Evolutionary conservation across 2,888 invertebrate species (phyloP).

Genomic region (Patella pellucida): DNA sequence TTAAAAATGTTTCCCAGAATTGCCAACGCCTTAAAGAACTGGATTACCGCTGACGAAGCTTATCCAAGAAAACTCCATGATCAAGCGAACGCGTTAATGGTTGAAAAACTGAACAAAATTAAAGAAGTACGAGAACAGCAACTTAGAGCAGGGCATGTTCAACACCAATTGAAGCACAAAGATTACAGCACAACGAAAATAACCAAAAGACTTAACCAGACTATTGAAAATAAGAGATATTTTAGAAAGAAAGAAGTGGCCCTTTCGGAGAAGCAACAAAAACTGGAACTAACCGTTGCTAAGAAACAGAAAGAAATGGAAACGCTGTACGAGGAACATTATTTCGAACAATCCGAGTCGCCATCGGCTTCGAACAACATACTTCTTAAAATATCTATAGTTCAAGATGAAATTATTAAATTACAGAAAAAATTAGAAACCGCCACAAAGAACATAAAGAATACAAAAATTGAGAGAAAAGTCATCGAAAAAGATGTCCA

Average conservation of each 20-base stretch:
- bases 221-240: slow-evolving; percentile 34
- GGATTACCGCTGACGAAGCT: slow-evolving; percentile 60
- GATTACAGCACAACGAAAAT: slow-evolving; percentile 39
- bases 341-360: slow-evolving; percentile 35
- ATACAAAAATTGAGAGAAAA: slow-evolving; percentile 43
- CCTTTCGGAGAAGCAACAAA: slow-evolving; percentile 39
- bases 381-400: slow-evolving; percentile 35
- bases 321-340: slow-evolving; percentile 30
- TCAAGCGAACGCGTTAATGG: slow-evolving; percentile 46
- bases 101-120: slow-evolving; percentile 41
- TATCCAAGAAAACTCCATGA: slow-evolving; percentile 55
- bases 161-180: slow-evolving; percentile 28
- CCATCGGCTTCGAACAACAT: slow-evolving; percentile 31
- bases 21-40: slow-evolving; percentile 54
- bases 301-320: slow-evolving; percentile 42
- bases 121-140: slow-evolving; percentile 43
- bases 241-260: slow-evolving; percentile 44
- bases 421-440: slow-evolving; percentile 41
- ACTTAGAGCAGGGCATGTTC: slow-evolving; percentile 40
- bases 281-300: slow-evolving; percentile 37
- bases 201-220: slow-evolving; percentile 37
- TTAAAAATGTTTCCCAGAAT: slow-evolving; percentile 49
- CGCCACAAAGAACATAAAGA: slow-evolving; percentile 38
- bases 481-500: slow-evolving; percentile 53
- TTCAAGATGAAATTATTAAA: slow-evolving; percentile 44